Base-by-base conservation (phyloP, 2,888 invertebrate species). In the Ectemnius continuus region DNA sequence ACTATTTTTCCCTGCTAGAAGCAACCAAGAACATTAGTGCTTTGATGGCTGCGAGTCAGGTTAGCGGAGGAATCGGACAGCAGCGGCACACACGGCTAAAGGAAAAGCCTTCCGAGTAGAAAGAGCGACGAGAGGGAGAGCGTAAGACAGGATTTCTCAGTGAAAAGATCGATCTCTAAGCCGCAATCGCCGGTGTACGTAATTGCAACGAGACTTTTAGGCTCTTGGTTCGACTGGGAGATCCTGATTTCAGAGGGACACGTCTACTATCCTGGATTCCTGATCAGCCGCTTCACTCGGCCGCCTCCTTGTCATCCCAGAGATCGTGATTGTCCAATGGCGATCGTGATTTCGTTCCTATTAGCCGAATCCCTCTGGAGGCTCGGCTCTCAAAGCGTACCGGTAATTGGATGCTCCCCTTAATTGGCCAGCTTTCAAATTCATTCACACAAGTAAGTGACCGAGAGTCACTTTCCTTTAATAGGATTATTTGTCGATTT, bases 331-430 rank as follows among this genome's bases (percentile, higher is more conserved):
- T 52, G 52, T 52, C 52, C 52, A 16, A 52, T 52, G 52, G 52
- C 52, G 52, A 52, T 14, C 52, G 52, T 52, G 52, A 52, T 52
- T 16, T 52, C 52, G 4, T 52, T 14, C 36, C 52, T 52, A 52
- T 52, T 52, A 52, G 52, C 16, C 52, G 52, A 14, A 16, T 52
- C 52, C 52, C 52, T 47, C 47, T 2, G n/a, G 16, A 52, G 52
- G 8, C 23, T 23, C 2, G 2, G 1, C 3, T n/a, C 28, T 61
- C 61, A 46, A 64, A 57, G 63, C 57, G 72, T 67, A 67, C 64
- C 52, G 62, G 47, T 67, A 63, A 72, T 64, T 16, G 67, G n/a
- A n/a, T n/a, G n/a, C 4, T 47, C 20, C 57, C 57, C 56, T 61
- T 67, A 63, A 75, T 67, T 58, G 61, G 47, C 11, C 23, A 5